Conservation (phyloP, 2,797 vertebrate genomes). For the Diceros bicornis region DNA sequence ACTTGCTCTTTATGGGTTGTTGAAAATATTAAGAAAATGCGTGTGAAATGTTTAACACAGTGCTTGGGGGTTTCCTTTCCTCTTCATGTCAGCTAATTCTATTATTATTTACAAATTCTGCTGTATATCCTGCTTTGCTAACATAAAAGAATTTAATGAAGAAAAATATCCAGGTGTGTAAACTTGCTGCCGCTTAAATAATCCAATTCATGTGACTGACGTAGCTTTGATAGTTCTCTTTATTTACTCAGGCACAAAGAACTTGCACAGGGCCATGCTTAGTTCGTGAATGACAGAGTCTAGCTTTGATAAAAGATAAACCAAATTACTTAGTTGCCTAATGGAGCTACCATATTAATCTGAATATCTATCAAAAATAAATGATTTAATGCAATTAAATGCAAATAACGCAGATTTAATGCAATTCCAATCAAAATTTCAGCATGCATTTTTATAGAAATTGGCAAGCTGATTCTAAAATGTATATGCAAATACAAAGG, state of each 20-base stretch:
- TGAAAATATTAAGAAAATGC: slow-evolving; percentile 14
- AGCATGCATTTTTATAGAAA: not conserved
- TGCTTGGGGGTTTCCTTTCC: not conserved
- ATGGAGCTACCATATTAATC: not conserved
- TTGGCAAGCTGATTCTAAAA: not conserved
- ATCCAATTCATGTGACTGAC: not conserved
- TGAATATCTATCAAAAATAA: not conserved
- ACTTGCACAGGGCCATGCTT: not conserved
- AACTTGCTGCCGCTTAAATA: not conserved
- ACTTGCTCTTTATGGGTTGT: not conserved
- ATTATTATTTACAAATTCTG: not conserved
- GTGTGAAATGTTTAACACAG: not conserved
- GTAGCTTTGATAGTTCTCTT: not conserved
- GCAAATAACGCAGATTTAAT: not conserved
- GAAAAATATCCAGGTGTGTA: not conserved
- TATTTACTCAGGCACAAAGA: not conserved
- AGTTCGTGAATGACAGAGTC: not conserved
- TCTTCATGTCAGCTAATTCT: not conserved
- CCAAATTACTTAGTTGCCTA: not conserved
- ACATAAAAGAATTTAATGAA: not conserved
- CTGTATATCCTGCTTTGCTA: not conserved
- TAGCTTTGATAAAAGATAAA: not conserved
- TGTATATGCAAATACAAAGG: not conserved
- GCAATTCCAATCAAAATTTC: not conserved
- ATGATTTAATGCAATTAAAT: not conserved